Evolutionary conservation across 2,888 invertebrate species (phyloP).

Genomic region (Oxytorus armatus): DNA sequence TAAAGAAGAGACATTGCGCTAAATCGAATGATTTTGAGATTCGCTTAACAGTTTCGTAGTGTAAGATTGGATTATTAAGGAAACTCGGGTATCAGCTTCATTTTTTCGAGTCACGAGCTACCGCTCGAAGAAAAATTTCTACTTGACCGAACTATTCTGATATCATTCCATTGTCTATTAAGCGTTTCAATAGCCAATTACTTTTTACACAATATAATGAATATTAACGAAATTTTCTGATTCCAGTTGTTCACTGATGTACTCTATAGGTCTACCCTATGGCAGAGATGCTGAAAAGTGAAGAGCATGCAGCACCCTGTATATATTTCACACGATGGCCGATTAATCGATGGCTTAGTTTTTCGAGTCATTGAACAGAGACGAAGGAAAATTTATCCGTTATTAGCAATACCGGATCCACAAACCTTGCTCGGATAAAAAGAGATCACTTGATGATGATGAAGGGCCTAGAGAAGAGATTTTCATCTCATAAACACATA

Average conservation of each 20-base stretch:
- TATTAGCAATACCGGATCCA: slow-evolving; percentile 3
- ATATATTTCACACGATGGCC: slow-evolving; percentile 1
- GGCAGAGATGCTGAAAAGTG: not conserved
- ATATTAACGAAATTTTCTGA: no score
- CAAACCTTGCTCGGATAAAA: not conserved
- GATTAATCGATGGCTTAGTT: slow-evolving; percentile 62
- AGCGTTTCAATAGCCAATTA: no score
- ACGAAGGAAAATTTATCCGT: slow-evolving; percentile 4
- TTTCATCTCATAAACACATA: slow-evolving; percentile 8
- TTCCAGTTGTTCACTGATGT: no score
- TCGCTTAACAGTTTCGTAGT: no score
- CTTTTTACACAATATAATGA: slow-evolving; percentile 1
- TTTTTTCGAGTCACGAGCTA: no score
- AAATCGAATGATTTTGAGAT: no score
- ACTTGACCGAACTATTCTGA: no score
- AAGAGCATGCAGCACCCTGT: slow-evolving; percentile 11
- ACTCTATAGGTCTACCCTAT: not conserved
- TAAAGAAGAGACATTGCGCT: no score
- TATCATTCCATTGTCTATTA: no score
- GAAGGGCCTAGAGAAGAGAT: not conserved
- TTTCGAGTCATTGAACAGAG: slow-evolving; percentile 51
- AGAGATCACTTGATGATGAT: not conserved
- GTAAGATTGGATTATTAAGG: no score
- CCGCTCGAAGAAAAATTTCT: no score
- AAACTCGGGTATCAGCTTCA: no score